These are phyloP conservation scores for Volucella bombylans DNA, from an alignment of 2,888 invertebrate species.

Conservation along the genomic window DNA sequence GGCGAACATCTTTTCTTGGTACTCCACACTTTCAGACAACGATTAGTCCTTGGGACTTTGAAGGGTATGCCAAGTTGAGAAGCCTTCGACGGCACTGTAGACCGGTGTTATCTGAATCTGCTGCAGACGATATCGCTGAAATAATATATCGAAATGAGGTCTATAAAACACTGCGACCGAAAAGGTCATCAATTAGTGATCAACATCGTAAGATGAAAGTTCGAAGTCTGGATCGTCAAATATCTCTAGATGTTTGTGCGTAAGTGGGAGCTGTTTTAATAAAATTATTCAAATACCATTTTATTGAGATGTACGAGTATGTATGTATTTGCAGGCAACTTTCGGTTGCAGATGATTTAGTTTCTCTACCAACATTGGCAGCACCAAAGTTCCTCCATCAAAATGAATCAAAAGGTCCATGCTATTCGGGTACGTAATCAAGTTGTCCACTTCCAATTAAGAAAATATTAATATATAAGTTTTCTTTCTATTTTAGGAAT, in stretches of 20 bases:
- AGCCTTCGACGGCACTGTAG: conserved; percentile 87
- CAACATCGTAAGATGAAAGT: conserved; percentile 80
- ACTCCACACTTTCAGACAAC: conserved; percentile 79
- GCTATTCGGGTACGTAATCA: conserved; percentile 79
- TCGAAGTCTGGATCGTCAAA: conserved; percentile 81
- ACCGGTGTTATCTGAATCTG: conserved; percentile 87
- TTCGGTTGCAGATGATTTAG: conserved; percentile 79
- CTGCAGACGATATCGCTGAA: conserved; percentile 84
- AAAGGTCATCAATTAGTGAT: conserved; percentile 79
- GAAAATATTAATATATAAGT: background rate
- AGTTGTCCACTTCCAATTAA: background rate
- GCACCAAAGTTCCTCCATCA: conserved; percentile 80
- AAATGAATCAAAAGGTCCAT: conserved; percentile 81
- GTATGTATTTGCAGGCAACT: conserved; percentile 75
- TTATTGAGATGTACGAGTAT: background rate
- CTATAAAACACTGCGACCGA: conserved; percentile 76
- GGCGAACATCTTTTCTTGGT: conserved; percentile 79
- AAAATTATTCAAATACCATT: background rate
- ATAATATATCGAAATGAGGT: conserved; percentile 80
- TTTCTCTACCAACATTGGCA: conserved; percentile 79
- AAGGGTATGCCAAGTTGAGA: conserved; percentile 89
- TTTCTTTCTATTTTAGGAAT: conserved; percentile 77
- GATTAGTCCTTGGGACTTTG: conserved; percentile 89
- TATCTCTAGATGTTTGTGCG: conserved; percentile 78
- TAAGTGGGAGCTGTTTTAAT: conserved; percentile 74